These are phyloP conservation scores for Drosophila pandora DNA, from an alignment of 1,140 invertebrate species.

Conservation along the genomic window DNA sequence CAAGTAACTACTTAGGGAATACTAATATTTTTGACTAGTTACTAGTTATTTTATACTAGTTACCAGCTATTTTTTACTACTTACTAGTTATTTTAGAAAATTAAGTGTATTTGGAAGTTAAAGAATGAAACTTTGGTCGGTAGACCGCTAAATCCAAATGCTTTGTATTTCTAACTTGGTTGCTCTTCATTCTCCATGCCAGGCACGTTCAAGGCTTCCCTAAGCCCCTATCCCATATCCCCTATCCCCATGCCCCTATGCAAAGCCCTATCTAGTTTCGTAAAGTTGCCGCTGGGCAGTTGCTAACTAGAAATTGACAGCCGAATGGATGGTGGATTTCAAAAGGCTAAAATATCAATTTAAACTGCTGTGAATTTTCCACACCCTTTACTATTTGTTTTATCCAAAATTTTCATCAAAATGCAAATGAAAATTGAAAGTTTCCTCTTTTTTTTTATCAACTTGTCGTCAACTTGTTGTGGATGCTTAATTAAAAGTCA, in stretches of 20 bases:
- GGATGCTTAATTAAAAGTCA: slow-evolving; percentile 70
- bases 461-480: slow-evolving; percentile 11
- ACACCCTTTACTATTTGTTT: slow-evolving; percentile 4
- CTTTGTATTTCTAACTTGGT: slow-evolving; percentile 43
- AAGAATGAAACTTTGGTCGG: slow-evolving; percentile 2
- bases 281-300: slow-evolving; percentile 36
- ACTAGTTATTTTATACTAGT: too few species aligned
- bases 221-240: not conserved
- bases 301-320: slow-evolving; percentile 68
- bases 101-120: not conserved
- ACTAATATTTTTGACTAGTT: too few species aligned
- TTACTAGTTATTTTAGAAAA: too few species aligned
- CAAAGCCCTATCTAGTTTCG: slow-evolving; percentile 27
- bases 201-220: slow-evolving; percentile 46
- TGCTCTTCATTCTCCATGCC: slow-evolving; percentile 22
- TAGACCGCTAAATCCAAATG: slow-evolving; percentile 34
- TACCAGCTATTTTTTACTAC: too few species aligned
- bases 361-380: slow-evolving; percentile 1
- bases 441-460: slow-evolving; percentile 18
- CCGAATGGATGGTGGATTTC: slow-evolving; percentile 32
- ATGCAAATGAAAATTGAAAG: slow-evolving; percentile 73
- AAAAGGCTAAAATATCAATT: slow-evolving; percentile 11
- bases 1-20: too few species aligned
- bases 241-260: not conserved
- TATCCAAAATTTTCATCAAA: slow-evolving; percentile 50